phyloP scores from a whole-genome alignment of 2,113 vertebrate genomes.

The Meleagris gallopavo region DNA sequence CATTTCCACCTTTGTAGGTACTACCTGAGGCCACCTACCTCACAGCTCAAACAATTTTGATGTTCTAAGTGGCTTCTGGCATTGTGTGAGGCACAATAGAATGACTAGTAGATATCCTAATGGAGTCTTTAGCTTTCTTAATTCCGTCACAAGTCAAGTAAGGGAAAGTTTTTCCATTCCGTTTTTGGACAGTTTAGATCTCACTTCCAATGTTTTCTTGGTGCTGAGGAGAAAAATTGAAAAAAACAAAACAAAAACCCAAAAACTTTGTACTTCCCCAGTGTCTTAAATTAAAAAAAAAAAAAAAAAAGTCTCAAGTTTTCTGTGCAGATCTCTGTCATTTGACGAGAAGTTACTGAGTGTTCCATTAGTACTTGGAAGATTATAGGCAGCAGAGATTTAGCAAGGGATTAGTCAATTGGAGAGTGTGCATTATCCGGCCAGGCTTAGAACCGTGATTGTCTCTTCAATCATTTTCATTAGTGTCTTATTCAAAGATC shows the following conservation, averaged over 20 bases:
- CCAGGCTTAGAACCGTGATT: conserved; percentile 84
- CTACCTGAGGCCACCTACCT: not conserved
- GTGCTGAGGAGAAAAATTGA: not conserved
- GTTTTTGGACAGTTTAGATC: not conserved
- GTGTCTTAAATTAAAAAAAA: not conserved
- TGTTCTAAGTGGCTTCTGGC: not conserved
- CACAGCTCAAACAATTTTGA: not conserved
- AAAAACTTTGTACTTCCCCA: not conserved
- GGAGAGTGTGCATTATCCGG: conserved; percentile 72
- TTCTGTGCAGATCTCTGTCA: conserved; percentile 56
- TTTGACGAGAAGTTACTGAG: conserved; percentile 75
- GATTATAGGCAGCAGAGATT: conserved; percentile 82
- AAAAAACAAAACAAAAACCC: not conserved
- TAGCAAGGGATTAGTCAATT: conserved; percentile 82
- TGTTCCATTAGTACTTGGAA: conserved; percentile 76
- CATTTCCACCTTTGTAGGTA: not conserved
- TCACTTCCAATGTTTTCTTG: not conserved
- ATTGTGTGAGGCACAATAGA: not conserved
- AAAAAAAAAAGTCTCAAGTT: conserved; percentile 16
- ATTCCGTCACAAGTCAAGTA: not conserved
- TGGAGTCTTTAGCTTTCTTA: not conserved
- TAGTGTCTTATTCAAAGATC: conserved; percentile 87
- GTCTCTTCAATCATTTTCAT: conserved; percentile 87
- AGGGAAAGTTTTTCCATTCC: not conserved
- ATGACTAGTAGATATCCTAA: not conserved